Evolutionary conservation across 2,797 vertebrate species (phyloP), one percentile per base, ranked within the genome.

Genomic region (Buceros bicornis): DNA sequence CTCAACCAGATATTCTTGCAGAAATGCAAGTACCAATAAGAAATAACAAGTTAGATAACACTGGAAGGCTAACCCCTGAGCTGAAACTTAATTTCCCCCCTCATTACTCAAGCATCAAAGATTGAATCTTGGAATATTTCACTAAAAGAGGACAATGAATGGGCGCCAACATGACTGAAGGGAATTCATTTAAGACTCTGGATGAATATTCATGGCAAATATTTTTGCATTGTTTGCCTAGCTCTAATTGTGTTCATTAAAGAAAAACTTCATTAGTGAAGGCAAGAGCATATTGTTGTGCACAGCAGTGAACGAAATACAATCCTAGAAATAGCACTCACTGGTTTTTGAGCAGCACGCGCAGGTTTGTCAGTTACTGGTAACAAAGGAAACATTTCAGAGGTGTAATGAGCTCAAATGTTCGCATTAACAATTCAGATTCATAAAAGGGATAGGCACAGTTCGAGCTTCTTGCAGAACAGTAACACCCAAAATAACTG

Each of bases 221-320:
- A 87, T 94, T 97, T 94, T 85, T 88, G 65, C 92, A 90, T 90
- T 97, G 82, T 95, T 97, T 89, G 56, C 93, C 50, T 94, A 67
- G 78, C 65, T 87, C 78, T 96, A 97, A 97, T 97, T 96, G 96
- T 61, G 91, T 79, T 69, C 78, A 74, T 96, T 95, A 94, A 91
- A 97, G 89, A 79, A 96, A 95, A 97, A 80, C 89, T 89, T 93
- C 78, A 93, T 82, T 89, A 86, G 92, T 2, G 3, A 89, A 97
- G 57, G 88, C 77, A 92, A 70, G 54, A 90, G 81, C 94, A 93
- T 93, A 85, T 95, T 97, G 95, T 93, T 89, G 65, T 80, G 83
- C 58, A 90, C 66, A 87, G 87, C 89, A 87, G 78, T 43, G 47
- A 87, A 86, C 87, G 87, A 93, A 93, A 89, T 22, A 79, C 90